Conservation (phyloP, 2,888 invertebrate species). For the Amphiduros pacificus region DNA sequence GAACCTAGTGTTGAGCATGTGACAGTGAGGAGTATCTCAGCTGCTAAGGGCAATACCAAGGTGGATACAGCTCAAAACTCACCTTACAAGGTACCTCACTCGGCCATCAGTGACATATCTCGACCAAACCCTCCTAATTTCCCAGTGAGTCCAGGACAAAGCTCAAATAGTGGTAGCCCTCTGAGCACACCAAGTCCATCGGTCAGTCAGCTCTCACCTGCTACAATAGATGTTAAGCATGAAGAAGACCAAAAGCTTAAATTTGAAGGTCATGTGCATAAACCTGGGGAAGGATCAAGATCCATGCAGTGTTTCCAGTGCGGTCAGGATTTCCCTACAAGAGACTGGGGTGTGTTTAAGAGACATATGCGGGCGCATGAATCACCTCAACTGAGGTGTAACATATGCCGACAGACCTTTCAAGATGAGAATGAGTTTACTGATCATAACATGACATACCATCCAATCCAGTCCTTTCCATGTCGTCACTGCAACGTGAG, state of each 20-base stretch:
- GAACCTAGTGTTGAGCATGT: slow-evolving; percentile 54
- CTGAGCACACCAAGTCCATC: background rate
- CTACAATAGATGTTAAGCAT: too few relatives aligned
- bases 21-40: slow-evolving; percentile 54
- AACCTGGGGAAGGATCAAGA: background rate
- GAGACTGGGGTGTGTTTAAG: slow-evolving; percentile 25
- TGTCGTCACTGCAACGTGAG: slow-evolving; percentile 5
- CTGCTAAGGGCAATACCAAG: slow-evolving; percentile 35
- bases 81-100: background rate
- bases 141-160: background rate
- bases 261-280: background rate
- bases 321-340: slow-evolving; percentile 23
- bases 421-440: background rate
- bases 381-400: slow-evolving; percentile 6
- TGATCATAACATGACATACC: slow-evolving; percentile 15
- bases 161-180: background rate
- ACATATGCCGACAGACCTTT: slow-evolving; percentile 11
- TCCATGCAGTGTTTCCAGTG: slow-evolving; percentile 22
- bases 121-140: background rate
- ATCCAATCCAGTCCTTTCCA: slow-evolving; percentile 9
- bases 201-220: background rate
- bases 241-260: background rate
- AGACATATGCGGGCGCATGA: slow-evolving; percentile 23
- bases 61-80: background rate
- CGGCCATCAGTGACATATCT: background rate